Evolutionary conservation across 2,888 invertebrate species (phyloP).

Genomic region (Acleris holmiana): DNA sequence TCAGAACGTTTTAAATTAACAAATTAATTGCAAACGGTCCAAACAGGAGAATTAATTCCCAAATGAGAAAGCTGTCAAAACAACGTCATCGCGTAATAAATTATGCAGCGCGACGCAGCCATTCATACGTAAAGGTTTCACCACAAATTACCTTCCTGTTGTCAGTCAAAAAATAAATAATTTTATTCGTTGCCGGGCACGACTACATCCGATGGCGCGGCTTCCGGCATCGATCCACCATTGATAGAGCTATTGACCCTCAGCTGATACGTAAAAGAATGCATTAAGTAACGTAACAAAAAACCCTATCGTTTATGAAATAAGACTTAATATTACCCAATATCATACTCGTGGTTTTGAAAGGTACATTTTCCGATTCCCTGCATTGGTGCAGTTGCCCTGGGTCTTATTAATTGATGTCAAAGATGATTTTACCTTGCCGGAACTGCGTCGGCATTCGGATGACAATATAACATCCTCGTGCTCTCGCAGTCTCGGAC

Average conservation of each 20-base stretch:
- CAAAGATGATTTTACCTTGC: conserved; percentile 17
- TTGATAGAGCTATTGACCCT: conserved; percentile 69
- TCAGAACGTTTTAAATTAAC: conserved; percentile 19
- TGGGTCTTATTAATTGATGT: neutral
- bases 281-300: conserved; percentile 39
- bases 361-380: conserved; percentile 23
- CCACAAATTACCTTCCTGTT: conserved; percentile 44
- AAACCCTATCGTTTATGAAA: conserved; percentile 33
- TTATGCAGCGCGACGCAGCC: conserved; percentile 13
- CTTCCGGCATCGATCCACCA: conserved; percentile 69
- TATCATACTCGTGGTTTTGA: conserved; percentile 10
- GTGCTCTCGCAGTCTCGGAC: conserved; percentile 31
- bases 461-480: conserved; percentile 36
- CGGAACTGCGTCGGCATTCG: neutral
- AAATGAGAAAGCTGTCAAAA: conserved; percentile 35
- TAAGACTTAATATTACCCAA: conserved; percentile 29
- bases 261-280: conserved; percentile 47
- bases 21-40: conserved; percentile 27
- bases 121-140: conserved; percentile 32
- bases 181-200: conserved; percentile 51
- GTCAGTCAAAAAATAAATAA: conserved; percentile 50
- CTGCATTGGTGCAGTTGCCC: conserved; percentile 9
- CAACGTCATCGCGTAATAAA: conserved; percentile 32
- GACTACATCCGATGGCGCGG: conserved; percentile 59
- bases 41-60: conserved; percentile 27